Base-by-base conservation (phyloP, 2,888 invertebrate genomes). In the Orthosia incerta region DNA sequence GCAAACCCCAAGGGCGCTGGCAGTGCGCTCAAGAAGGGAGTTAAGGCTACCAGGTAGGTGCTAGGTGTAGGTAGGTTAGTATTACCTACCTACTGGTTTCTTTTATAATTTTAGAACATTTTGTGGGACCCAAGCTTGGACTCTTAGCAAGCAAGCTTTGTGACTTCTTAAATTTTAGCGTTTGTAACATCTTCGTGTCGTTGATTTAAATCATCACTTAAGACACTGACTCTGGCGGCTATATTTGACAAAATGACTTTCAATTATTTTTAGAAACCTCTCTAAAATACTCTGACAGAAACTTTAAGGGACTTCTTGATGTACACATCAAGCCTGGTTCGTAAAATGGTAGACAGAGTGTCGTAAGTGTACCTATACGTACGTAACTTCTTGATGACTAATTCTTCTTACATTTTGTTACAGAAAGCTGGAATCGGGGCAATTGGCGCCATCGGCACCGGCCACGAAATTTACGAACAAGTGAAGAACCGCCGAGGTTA, bases 351-450 rank as follows among this genome's bases (percentile, higher is more conserved):
- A 39, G 9, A 39, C 39, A 39, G 26, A 4, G 1, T 39, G 9
- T 9, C 39, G 39, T 0, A 0, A 1, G 39, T 39, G 39, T 39
- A 39, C 3, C 0, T 39, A 31, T 31, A 31, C 31, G 9, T 39
- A 9, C 9, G 39, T 39, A 9, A 39, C 39, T 39, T 39, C 15
- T 45, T n/a, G 15, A 20, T 16, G 13, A 60, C 11, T 65, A 23
- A 71, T 64, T 55, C 60, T 48, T 62, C 56, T 26, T 23, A 45
- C 9, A 11, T 20, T 76, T 79, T 70, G 51, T 86, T 87, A 31
- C 86, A 88, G 89, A 88, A 89, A 87, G 80, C 75, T 26, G 87
- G 85, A n/a, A 15, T 89, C 0, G 84, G 87, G n/a, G 86, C 85
- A 5, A 67, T 86, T 16, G 78, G 86, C 5, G 87, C 86, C 46